These are phyloP conservation scores for Sebastes umbrosus DNA, from an alignment of 2,797 vertebrate species.

Conservation along the genomic window DNA sequence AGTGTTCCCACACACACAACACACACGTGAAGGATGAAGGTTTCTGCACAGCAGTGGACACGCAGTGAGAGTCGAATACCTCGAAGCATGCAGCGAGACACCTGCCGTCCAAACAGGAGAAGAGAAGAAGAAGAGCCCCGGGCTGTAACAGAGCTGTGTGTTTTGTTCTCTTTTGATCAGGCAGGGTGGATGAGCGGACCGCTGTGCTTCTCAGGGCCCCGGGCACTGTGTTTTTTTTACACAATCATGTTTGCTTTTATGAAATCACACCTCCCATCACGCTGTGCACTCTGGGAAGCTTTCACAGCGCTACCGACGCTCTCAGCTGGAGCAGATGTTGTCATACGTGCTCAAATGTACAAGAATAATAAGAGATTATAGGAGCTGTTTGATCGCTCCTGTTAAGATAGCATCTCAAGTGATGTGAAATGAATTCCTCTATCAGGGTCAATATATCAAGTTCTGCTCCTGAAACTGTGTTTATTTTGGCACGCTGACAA, in stretches of 20 bases:
- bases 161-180: slow-evolving; percentile 61
- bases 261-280: slow-evolving; percentile 51
- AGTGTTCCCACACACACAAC: slow-evolving; percentile 20
- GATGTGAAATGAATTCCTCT: slow-evolving; percentile 16
- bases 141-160: slow-evolving; percentile 44
- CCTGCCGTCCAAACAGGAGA: slow-evolving; percentile 42
- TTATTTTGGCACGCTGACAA: slow-evolving; percentile 19
- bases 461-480: slow-evolving; percentile 14
- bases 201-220: slow-evolving; percentile 61
- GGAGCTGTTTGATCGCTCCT: slow-evolving; percentile 29
- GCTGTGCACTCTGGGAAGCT: slow-evolving; percentile 42
- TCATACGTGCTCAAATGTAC: slow-evolving; percentile 35
- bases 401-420: slow-evolving; percentile 25
- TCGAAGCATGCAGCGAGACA: slow-evolving; percentile 49
- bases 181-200: slow-evolving; percentile 21
- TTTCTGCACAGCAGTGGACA: slow-evolving; percentile 33
- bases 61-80: slow-evolving; percentile 39
- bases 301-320: slow-evolving; percentile 41
- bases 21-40: slow-evolving; percentile 13
- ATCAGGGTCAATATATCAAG: background rate
- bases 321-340: slow-evolving; percentile 62
- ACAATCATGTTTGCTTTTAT: slow-evolving; percentile 43
- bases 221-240: background rate
- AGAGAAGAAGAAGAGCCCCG: slow-evolving; percentile 22
- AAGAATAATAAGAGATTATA: slow-evolving; percentile 50